A percentile compares a stretch with the other conserved stretches of the same genome.
Evolutionary conservation across 2,797 vertebrate genomes (phyloP).

Genomic region (Phataginus tetradactyla): DNA sequence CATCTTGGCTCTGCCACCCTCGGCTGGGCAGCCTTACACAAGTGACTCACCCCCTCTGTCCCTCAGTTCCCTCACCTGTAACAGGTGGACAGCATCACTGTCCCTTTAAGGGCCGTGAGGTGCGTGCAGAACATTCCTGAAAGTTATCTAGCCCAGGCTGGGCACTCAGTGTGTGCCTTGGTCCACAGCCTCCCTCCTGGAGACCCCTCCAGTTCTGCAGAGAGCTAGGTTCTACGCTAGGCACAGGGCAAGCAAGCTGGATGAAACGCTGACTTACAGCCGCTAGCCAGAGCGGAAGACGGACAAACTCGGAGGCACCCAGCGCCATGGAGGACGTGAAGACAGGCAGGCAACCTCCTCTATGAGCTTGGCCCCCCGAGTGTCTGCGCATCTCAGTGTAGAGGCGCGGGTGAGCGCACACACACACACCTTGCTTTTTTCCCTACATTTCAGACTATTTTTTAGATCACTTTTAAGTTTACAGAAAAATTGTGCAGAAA

Average conservation of each 20-base stretch:
- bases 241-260: fast-evolving
- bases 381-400: fast-evolving
- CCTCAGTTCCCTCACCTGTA: background rate
- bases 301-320: fast-evolving
- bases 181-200: background rate
- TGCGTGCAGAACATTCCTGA: background rate
- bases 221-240: fast-evolving
- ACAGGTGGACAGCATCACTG: fast-evolving
- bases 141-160: background rate
- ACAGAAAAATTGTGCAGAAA: too few species aligned
- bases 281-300: fast-evolving
- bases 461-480: background rate
- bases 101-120: too few species aligned
- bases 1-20: background rate
- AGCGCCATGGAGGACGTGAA: fast-evolving
- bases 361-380: fast-evolving
- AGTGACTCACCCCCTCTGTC: background rate
- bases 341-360: too few species aligned
- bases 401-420: fast-evolving
- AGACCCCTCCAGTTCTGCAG: fast-evolving
- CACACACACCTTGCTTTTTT: fast-evolving
- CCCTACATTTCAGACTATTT: background rate
- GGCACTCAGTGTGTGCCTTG: background rate
- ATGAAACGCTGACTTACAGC: fast-evolving
- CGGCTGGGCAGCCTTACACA: background rate